A percentile compares a stretch with the other conserved stretches of the same genome.
phyloP scores from a whole-genome alignment of 2,113 vertebrate species.

The Peromyscus californicus region DNA sequence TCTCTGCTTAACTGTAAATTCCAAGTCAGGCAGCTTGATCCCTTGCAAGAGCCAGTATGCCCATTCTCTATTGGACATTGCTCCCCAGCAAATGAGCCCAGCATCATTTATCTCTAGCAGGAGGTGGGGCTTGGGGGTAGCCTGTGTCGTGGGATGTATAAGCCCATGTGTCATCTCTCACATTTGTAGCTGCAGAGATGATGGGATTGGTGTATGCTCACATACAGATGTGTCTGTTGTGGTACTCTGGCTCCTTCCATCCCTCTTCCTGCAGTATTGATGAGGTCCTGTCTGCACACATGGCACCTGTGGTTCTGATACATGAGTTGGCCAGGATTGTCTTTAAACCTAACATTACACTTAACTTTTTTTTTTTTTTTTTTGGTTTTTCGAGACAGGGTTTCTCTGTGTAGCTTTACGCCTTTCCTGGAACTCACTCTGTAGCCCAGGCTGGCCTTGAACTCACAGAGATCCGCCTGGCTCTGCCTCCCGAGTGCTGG shows the following conservation, averaged over 20 bases:
- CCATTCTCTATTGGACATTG: accelerated
- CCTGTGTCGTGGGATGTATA: accelerated
- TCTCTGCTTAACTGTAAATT: neutral
- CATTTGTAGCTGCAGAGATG: neutral
- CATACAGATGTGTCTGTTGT: neutral
- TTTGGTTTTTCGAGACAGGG: too few species aligned
- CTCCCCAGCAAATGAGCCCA: neutral
- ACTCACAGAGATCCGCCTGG: too few species aligned
- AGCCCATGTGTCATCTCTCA: accelerated
- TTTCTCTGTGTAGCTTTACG: too few species aligned
- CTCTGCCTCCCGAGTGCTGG: too few species aligned
- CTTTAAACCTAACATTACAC: neutral
- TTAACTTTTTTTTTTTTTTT: too few species aligned
- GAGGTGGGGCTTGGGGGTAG: neutral
- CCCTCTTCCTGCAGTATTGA: neutral
- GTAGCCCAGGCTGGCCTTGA: too few species aligned
- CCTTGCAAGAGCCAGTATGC: neutral
- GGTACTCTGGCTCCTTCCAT: neutral
- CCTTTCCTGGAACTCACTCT: too few species aligned
- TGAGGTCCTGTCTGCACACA: neutral
- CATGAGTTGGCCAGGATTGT: neutral
- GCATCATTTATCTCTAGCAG: neutral
- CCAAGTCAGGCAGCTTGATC: neutral
- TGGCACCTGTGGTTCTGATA: neutral
- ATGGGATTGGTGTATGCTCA: neutral